Base-by-base conservation (phyloP, 2,888 invertebrate genomes). In the Drosophila trichaetosa region DNA sequence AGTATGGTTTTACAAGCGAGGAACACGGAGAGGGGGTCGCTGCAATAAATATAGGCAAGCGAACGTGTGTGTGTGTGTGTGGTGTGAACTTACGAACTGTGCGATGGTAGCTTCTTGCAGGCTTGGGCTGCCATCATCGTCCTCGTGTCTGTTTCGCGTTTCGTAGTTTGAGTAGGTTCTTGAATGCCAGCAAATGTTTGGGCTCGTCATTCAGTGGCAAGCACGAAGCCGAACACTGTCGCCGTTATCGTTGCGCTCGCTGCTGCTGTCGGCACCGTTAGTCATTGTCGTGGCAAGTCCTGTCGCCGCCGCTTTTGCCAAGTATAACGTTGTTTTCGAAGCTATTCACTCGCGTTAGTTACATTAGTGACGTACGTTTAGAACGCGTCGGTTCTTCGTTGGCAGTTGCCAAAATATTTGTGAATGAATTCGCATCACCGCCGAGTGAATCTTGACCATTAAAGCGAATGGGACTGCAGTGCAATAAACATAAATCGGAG, bases 51-150 rank as follows among this genome's bases (percentile, higher is more conserved):
- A 51, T 58, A 36, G 16, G 29, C 58, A 27, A 38, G 27, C 16
- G 18, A 52, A 11, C 29, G n/a, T 31, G 48, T 54, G 31, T 68
- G 42, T 40, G 13, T 54, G 48, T 71, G 56, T 54, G 42, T 34
- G 36, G 24, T 42, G 53, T 60, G 65, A 67, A 52, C 58, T 34
- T 56, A 34, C 73, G 64, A 73, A 54, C 61, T 73, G 62, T 52
- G 67, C 75, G 80, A 84, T 91, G 78, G 80, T 90, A 76, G 83
- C 62, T 87, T 83, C 83, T 87, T 85, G 82, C 79, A 83, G 68
- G 65, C 77, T 65, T 66, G 76, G 76, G 74, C 75, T 70, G 80
- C 80, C 87, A 83, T 89, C 88, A 87, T 89, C 86, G 83, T 85
- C 83, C 80, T 86, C 87, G 82, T 79, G 80, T 76, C 63, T 76